phyloP scores from a whole-genome alignment of 2,888 invertebrate genomes.

The Tetropium fuscum region DNA sequence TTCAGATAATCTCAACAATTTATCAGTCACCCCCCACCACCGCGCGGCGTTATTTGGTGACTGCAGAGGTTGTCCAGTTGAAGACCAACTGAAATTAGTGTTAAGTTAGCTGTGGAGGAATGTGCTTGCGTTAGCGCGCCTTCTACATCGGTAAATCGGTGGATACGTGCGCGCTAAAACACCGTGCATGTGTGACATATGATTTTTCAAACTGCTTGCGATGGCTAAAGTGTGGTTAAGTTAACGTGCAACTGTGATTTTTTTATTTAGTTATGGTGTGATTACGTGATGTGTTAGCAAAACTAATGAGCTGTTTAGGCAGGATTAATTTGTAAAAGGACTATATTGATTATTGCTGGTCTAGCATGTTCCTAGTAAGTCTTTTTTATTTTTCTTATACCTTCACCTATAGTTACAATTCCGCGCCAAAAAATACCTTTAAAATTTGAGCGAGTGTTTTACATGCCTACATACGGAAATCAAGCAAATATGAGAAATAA shows the following conservation, averaged over 20 bases:
- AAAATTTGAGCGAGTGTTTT: no score
- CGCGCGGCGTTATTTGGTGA: conserved; percentile 38
- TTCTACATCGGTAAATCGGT: conserved; percentile 8
- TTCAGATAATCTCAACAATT: conserved; percentile 42
- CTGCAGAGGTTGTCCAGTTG: conserved; percentile 29
- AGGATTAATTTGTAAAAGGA: conserved; percentile 24
- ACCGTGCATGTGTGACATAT: conserved; percentile 18
- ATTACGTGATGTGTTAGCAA: not conserved
- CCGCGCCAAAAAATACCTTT: no score
- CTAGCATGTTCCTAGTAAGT: conserved; percentile 34
- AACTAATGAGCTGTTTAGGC: conserved; percentile 6
- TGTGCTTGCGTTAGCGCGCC: conserved; percentile 21
- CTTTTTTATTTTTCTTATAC: no score
- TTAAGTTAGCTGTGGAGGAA: conserved; percentile 41
- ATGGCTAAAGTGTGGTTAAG: conserved; percentile 17
- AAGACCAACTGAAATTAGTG: conserved; percentile 40
- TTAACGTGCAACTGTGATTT: conserved; percentile 18
- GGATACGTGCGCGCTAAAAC: conserved; percentile 11
- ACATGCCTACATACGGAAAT: no score
- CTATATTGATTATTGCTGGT: conserved; percentile 15
- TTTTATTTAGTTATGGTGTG: conserved; percentile 17
- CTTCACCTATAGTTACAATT: no score
- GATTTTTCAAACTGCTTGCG: not conserved
- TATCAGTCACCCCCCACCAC: conserved; percentile 39
- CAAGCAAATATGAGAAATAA: no score